Evolutionary conservation across 2,113 vertebrate genomes (phyloP).

Genomic region (Chunga burmeisteri): DNA sequence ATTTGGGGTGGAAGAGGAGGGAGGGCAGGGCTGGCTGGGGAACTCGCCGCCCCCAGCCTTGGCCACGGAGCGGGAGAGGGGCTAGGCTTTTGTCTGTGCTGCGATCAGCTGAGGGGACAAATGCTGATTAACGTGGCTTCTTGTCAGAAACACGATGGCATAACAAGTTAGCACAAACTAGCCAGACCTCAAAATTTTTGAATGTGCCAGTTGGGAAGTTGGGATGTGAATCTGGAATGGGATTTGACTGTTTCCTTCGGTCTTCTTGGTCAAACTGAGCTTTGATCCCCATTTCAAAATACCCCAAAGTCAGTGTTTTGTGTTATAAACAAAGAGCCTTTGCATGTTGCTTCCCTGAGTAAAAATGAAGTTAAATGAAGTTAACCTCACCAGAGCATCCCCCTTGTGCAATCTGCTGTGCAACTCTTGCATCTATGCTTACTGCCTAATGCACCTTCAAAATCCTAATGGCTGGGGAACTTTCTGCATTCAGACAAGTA

Average conservation of each 20-base stretch:
- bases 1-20: not conserved
- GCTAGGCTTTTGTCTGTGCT: not conserved
- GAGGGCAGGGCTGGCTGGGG: not conserved
- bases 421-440: not conserved
- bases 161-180: not conserved
- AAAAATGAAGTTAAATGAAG: not conserved
- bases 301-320: not conserved
- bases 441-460: not conserved
- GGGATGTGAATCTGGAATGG: not conserved
- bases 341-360: not conserved
- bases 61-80: too few relatives aligned
- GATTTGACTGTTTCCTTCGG: not conserved
- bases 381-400: not conserved
- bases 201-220: not conserved
- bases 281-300: not conserved
- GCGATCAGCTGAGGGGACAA: not conserved
- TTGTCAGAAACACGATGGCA: not conserved
- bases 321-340: fast-evolving
- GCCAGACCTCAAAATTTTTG: not conserved
- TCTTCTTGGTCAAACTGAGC: not conserved
- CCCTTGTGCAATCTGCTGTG: not conserved
- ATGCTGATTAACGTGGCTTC: not conserved
- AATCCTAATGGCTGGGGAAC: not conserved
- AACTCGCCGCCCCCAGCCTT: fast-evolving
- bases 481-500: not conserved